Percentiles rank a stretch among this genome's conserved stretches.
phyloP scores from a whole-genome alignment of 2,888 invertebrate species.

The Drosophila planitibia region DNA sequence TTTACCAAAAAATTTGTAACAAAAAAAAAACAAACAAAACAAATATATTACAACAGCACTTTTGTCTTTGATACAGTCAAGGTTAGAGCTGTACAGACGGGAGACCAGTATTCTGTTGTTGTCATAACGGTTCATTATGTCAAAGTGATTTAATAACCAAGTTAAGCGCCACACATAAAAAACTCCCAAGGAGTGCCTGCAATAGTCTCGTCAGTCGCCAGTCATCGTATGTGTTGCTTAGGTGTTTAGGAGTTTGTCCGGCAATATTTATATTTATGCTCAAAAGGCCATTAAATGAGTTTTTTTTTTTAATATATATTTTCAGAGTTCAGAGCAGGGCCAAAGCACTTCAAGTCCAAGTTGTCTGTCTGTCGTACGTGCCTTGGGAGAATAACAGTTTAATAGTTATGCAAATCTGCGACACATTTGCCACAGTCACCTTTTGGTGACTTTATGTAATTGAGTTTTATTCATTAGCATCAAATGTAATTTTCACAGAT shows the following conservation, averaged over 20 bases:
- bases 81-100: slow-evolving; percentile 54
- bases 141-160: slow-evolving; percentile 70
- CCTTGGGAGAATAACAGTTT: slow-evolving; percentile 27
- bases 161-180: slow-evolving; percentile 13
- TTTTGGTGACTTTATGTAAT: slow-evolving; percentile 7
- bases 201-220: slow-evolving; percentile 27
- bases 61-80: slow-evolving; percentile 55
- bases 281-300: slow-evolving; percentile 50
- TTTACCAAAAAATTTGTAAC: slow-evolving; percentile 61
- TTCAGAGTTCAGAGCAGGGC: slow-evolving; percentile 32
- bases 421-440: slow-evolving; percentile 8
- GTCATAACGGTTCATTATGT: slow-evolving; percentile 78
- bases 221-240: slow-evolving; percentile 1
- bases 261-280: slow-evolving; percentile 44
- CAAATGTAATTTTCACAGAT: not conserved
- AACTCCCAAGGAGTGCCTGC: slow-evolving; percentile 27
- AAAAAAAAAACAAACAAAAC: slow-evolving; percentile 43
- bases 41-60: slow-evolving; percentile 59
- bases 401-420: slow-evolving; percentile 40
- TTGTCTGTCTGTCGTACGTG: not conserved
- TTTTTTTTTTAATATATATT: slow-evolving; percentile 2
- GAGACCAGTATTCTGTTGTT: slow-evolving; percentile 32
- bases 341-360: slow-evolving; percentile 37
- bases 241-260: slow-evolving; percentile 11
- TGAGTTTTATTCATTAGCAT: not conserved